Conservation (phyloP, 2,888 invertebrate genomes). For the Prenolepis imparis region DNA sequence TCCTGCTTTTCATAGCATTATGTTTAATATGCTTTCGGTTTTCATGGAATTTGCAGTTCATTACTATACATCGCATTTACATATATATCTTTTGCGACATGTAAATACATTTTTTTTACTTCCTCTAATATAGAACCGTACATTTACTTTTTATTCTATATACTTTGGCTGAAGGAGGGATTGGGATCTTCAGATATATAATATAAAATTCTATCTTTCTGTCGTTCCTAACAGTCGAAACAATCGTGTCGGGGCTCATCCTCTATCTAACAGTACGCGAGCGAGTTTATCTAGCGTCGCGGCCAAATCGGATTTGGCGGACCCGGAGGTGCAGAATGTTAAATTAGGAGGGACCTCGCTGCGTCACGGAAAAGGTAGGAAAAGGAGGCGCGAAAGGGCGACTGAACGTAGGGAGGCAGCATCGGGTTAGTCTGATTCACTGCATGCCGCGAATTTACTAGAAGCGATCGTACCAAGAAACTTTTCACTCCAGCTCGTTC, state of each 20-base stretch:
- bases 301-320: constrained; percentile 70
- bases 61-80: background rate
- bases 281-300: constrained; percentile 67
- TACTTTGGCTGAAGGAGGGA: background rate
- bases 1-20: background rate
- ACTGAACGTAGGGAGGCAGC: constrained; percentile 9
- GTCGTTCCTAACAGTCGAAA: constrained; percentile 40
- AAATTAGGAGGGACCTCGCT: constrained; percentile 69
- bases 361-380: constrained; percentile 63
- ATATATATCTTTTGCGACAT: background rate
- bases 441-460: constrained; percentile 56
- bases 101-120: background rate
- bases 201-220: constrained; percentile 41
- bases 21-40: background rate
- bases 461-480: constrained; percentile 48
- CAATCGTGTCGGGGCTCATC: constrained; percentile 38
- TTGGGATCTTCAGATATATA: background rate
- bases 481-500: constrained; percentile 62
- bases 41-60: background rate
- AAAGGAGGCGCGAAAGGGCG: constrained; percentile 38
- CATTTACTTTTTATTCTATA: background rate
- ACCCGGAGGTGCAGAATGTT: constrained; percentile 68
- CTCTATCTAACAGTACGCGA: constrained; percentile 35
- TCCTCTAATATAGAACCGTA: background rate
- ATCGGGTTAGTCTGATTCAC: constrained; percentile 56